phyloP scores from a whole-genome alignment of 2,797 vertebrate genomes.

The Brachyrhaphis roseni region DNA sequence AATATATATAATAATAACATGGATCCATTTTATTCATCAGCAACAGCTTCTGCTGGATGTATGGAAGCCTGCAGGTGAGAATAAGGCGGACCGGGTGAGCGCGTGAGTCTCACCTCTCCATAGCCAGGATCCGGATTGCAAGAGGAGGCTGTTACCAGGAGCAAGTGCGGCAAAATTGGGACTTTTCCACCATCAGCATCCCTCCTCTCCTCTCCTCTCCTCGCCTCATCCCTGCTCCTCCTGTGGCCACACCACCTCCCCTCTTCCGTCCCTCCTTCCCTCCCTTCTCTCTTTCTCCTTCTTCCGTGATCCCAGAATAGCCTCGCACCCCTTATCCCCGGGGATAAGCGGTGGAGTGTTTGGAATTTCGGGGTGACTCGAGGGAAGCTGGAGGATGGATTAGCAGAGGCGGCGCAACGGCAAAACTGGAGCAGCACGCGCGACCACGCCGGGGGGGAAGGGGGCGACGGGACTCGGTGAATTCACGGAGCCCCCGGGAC shows the following conservation, averaged over 20 bases:
- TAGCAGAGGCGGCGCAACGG: slow-evolving; percentile 63
- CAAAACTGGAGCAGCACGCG: slow-evolving; percentile 83
- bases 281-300: slow-evolving; percentile 10
- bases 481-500: slow-evolving; percentile 82
- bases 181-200: slow-evolving; percentile 70
- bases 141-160: slow-evolving; percentile 33
- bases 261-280: slow-evolving; percentile 27
- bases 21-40: not conserved
- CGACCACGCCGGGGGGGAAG: slow-evolving; percentile 80
- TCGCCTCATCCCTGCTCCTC: slow-evolving; percentile 41
- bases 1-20: not conserved
- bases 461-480: slow-evolving; percentile 82
- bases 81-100: slow-evolving; percentile 27
- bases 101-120: slow-evolving; percentile 57
- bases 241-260: slow-evolving; percentile 32
- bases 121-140: slow-evolving; percentile 33
- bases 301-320: slow-evolving; percentile 34
- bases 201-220: slow-evolving; percentile 34
- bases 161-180: slow-evolving; percentile 68
- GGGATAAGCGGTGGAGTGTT: not conserved
- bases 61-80: slow-evolving; percentile 25
- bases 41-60: not conserved
- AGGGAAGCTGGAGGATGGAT: slow-evolving; percentile 71
- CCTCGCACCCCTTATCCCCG: slow-evolving; percentile 19
- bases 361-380: slow-evolving; percentile 44